Percentiles rank a stretch among this genome's conserved stretches.
phyloP scores from a whole-genome alignment of 2,888 invertebrate genomes.

The Andrena haemorrhoa region DNA sequence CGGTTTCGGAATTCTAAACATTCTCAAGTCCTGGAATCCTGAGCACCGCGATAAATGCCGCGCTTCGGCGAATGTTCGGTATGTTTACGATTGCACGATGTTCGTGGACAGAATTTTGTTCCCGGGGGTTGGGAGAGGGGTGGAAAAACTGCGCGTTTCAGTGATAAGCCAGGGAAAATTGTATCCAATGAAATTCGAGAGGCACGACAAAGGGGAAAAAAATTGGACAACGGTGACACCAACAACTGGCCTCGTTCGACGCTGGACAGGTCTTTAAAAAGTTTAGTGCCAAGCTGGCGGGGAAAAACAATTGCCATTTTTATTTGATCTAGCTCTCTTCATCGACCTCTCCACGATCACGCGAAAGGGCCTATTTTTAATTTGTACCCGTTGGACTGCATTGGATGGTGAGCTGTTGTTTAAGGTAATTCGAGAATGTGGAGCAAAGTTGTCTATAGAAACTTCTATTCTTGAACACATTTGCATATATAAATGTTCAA shows the following conservation, averaged over 20 bases:
- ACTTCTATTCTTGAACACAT: not conserved
- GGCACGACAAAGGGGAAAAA: not conserved
- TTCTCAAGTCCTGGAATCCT: conserved; percentile 40
- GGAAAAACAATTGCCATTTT: conserved; percentile 20
- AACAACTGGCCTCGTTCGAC: conserved; percentile 2
- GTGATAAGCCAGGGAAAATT: conserved; percentile 46
- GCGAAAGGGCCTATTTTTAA: not conserved
- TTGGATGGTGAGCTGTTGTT: not conserved
- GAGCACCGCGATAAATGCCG: conserved; percentile 39
- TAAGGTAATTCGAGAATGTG: not conserved
- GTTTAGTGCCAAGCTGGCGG: conserved; percentile 16
- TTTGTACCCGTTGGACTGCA: not conserved
- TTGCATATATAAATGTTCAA: no score
- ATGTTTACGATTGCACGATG: conserved; percentile 53
- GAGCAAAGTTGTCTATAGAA: not conserved
- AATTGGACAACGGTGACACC: conserved; percentile 13
- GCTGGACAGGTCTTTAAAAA: not conserved
- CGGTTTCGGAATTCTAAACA: conserved; percentile 52
- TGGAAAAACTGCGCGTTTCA: conserved; percentile 17
- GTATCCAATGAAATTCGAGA: conserved; percentile 27
- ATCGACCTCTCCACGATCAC: not conserved
- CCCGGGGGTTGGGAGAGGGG: no score
- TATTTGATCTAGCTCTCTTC: conserved; percentile 10
- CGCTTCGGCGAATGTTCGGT: conserved; percentile 43
- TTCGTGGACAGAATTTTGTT: conserved; percentile 41